Base-by-base conservation (phyloP, 1,140 invertebrate genomes). In the Drosophila sucinea region DNA sequence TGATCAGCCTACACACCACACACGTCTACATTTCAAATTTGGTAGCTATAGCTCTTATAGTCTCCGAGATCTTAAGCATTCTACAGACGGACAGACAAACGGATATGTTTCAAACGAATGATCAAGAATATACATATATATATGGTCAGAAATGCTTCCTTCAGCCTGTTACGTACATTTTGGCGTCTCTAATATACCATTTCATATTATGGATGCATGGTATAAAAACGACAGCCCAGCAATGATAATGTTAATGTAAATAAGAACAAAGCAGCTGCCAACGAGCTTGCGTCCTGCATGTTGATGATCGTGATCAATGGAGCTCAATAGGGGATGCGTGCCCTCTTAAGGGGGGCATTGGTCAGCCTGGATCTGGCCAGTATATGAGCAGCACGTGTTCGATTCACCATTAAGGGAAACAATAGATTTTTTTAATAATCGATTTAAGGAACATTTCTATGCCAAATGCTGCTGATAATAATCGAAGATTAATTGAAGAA, bases 161-260 rank as follows among this genome's bases (percentile, higher is more conserved):
- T 17, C 17, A 0, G 17, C 17, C 17, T 17, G 17, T 17, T 17
- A 17, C 17, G 17, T 17, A 17, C 17, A 17, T 17, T 17, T 17
- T 17, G 17, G 17, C 17, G 17, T 17, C 17, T 17, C 17, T 17
- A 17, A 17, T 17, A 17, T 17, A 17, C 17, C 17, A 17, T 17
- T 17, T 17, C 17, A 17, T 17, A 17, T 17, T 17, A 17, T 17
- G 17, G 17, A 17, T 17, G 17, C 17, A 17, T 17, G 17, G 17
- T 17, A 17, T 17, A 17, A 66, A 44, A 44, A 58, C 68, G 64
- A 77, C 77, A 63, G 73, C 44, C 41, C 51, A 65, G 64, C 67
- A 72, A 81, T 81, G 79, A 77, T 76, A 78, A 80, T 87, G 40
- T 54, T 76, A 83, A 89, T 86, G 83, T 72, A 87, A 87, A 86